phyloP scores from a whole-genome alignment of 2,113 vertebrate genomes.

The Alligator mississippiensis region DNA sequence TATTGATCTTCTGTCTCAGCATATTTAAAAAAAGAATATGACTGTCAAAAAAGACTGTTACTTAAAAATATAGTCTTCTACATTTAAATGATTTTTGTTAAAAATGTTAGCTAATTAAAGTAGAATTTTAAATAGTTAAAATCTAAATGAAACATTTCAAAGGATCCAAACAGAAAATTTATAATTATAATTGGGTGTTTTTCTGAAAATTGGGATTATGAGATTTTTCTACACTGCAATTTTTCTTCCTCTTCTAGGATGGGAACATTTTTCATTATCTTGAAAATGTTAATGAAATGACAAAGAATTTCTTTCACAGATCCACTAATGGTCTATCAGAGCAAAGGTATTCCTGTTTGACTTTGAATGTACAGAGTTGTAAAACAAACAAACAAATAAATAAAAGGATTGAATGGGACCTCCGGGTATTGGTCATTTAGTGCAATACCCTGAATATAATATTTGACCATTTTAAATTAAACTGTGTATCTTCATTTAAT shows the following conservation, averaged over 20 bases:
- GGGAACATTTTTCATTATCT: background rate
- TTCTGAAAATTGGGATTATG: background rate
- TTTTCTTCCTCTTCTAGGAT: background rate
- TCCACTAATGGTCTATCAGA: background rate
- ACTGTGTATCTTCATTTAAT: background rate
- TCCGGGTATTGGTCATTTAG: no score
- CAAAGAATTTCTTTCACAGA: background rate
- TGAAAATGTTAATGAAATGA: background rate
- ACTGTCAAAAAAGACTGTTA: background rate
- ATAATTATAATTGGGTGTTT: background rate
- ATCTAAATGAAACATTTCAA: background rate
- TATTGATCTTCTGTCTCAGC: background rate
- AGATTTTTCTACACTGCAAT: background rate
- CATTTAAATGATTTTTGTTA: background rate
- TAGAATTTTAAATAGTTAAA: background rate
- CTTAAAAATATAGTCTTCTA: background rate
- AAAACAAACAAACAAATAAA: no score
- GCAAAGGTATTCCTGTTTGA: background rate
- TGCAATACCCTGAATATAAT: background rate
- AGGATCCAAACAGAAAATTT: background rate
- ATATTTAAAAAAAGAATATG: background rate
- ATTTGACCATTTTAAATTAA: background rate
- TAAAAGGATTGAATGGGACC: no score
- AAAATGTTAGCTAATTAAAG: background rate
- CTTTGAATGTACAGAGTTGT: background rate